These are phyloP conservation scores for Mormyrus hasselquistii DNA, from an alignment of 2,797 vertebrate genomes.

Conservation along the genomic window DNA sequence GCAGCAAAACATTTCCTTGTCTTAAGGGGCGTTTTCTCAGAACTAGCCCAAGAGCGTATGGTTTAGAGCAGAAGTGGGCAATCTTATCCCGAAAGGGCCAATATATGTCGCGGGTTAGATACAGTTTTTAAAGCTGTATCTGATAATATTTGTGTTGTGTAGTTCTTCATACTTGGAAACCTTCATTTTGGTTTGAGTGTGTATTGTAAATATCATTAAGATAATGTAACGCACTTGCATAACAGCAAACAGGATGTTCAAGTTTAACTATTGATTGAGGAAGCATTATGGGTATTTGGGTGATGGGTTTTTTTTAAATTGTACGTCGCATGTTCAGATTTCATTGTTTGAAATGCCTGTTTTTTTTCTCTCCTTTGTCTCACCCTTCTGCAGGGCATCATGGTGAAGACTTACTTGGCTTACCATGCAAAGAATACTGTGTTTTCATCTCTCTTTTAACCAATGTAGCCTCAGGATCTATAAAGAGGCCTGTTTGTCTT, in stretches of 20 bases:
- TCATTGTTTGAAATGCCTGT: background rate
- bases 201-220: background rate
- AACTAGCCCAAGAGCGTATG: background rate
- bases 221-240: background rate
- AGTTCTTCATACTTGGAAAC: background rate
- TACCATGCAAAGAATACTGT: background rate
- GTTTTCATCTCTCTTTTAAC: background rate
- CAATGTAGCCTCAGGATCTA: background rate
- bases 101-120: background rate
- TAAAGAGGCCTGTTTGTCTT: background rate
- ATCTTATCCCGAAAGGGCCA: background rate
- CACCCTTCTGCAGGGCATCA: background rate
- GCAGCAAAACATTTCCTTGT: background rate
- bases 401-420: background rate
- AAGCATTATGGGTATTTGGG: background rate
- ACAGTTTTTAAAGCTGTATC: background rate
- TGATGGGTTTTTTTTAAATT: background rate
- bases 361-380: background rate
- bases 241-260: background rate
- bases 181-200: background rate
- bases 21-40: background rate
- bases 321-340: background rate
- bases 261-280: background rate
- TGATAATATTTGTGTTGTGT: background rate
- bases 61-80: background rate